Percentiles rank a stretch among this genome's conserved stretches.
Conservation (phyloP, 2,888 invertebrate genomes). For the Cerastis rubricosa region DNA sequence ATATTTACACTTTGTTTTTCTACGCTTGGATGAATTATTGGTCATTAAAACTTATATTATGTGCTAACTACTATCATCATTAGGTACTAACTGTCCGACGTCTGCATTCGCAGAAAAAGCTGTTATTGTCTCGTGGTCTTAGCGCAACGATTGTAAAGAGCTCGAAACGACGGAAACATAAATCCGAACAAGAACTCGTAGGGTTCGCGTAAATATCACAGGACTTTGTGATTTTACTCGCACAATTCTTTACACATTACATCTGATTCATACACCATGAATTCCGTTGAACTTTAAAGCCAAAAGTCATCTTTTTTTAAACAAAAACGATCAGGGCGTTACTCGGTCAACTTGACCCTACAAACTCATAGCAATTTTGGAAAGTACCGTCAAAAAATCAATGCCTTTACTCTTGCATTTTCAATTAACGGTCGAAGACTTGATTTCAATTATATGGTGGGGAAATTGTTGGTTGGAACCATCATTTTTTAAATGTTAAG, state of each 20-base stretch:
- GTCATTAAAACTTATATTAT: slow-evolving; percentile 60
- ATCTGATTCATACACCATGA: slow-evolving; percentile 57
- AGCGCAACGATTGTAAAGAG: slow-evolving; percentile 31
- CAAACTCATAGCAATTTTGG: slow-evolving; percentile 75
- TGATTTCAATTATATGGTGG: slow-evolving; percentile 78
- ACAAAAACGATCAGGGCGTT: slow-evolving; percentile 58
- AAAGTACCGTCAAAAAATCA: slow-evolving; percentile 73
- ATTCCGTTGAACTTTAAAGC: slow-evolving; percentile 62
- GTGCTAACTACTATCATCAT: slow-evolving; percentile 62
- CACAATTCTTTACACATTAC: slow-evolving; percentile 37
- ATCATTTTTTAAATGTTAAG: slow-evolving; percentile 75
- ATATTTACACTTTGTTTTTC: slow-evolving; percentile 57
- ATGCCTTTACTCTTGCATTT: slow-evolving; percentile 68
- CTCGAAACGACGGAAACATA: slow-evolving; percentile 44
- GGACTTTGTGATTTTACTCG: slow-evolving; percentile 32
- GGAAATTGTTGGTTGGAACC: slow-evolving; percentile 75
- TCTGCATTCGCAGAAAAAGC: slow-evolving; percentile 59
- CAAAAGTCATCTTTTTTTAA: slow-evolving; percentile 58
- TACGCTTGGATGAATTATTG: slow-evolving; percentile 52
- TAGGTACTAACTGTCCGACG: slow-evolving; percentile 47
- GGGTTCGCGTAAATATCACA: slow-evolving; percentile 41
- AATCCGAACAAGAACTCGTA: slow-evolving; percentile 34
- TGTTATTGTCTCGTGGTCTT: slow-evolving; percentile 32
- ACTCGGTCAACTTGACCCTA: slow-evolving; percentile 66
- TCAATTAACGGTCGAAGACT: slow-evolving; percentile 76